Base-by-base conservation (phyloP, 2,797 vertebrate genomes). In the Lindbergichthys nudifrons region DNA sequence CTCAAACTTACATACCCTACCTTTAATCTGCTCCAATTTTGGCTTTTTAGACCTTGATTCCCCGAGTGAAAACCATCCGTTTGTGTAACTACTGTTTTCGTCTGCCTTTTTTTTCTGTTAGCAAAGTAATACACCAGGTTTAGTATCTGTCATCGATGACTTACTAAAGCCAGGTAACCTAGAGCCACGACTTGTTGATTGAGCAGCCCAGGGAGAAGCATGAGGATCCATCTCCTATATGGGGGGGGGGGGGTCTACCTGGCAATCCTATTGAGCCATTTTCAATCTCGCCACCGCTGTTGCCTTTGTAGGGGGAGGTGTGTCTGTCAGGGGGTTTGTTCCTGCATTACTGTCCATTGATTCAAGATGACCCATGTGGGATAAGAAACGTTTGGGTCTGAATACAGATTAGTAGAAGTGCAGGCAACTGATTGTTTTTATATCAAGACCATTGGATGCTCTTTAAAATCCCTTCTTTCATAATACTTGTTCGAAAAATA, bases 341-440 rank as follows among this genome's bases (percentile, higher is more conserved):
- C 67, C 32, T 68, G 71, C 81, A 83, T 85, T 87, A 84, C 81
- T 81, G 65, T 73, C 70, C 78, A 77, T 74, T 84, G 85, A 88
- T 88, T 89, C 58, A 67, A 80, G 74, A 73, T 85, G 75, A 82
- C 83, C 66, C 73, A 65, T 62, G 70, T 70, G 57, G 71, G 64
- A 47, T 64, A 50, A 61, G 56, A 16, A 36, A 36, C 2, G 42
- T 53, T 39, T 58, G 47, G 56, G 30, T 79, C 36, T 76, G 82
- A 88, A 86, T 80, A 66, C 69, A 80, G 51, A 84, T 65, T 61
- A 26, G 71, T 75, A 47, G 63, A 60, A 41, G 39, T 12, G 46
- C n/a, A 46, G 4, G 26, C 36, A 65, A 32, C 13, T n/a, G 57
- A 18, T 71, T 61, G 10, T 26, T 77, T 54, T 46, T 67, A 41